A percentile compares a stretch with the other conserved stretches of the same genome.
Conservation (phyloP, 2,888 invertebrate species). For the Spisula solida region DNA sequence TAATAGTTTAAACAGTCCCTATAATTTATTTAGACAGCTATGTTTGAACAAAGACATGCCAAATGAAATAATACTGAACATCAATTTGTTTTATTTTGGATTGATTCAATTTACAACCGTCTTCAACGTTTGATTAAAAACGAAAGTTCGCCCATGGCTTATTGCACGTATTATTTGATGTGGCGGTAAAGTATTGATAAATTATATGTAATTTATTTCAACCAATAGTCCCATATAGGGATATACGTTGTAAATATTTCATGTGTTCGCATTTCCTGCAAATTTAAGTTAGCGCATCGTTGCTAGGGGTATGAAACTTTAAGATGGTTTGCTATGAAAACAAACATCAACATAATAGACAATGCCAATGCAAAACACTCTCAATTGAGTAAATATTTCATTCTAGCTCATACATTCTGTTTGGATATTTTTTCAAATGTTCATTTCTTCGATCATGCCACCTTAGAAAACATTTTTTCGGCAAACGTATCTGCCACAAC, state of each 20-base stretch:
- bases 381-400: no score
- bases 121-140: slow-evolving; percentile 1
- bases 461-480: no score
- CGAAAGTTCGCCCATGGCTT: slow-evolving; percentile 4
- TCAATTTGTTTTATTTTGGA: background rate
- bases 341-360: no score
- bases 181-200: background rate
- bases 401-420: no score
- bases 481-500: no score
- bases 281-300: no score
- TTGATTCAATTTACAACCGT: background rate
- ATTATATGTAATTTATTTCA: background rate
- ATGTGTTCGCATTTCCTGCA: no score
- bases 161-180: background rate
- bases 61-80: background rate
- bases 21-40: background rate
- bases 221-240: background rate
- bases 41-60: slow-evolving; percentile 5
- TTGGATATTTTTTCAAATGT: no score
- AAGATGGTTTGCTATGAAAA: no score
- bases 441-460: no score
- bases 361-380: no score
- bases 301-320: no score
- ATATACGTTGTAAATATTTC: background rate
- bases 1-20: background rate